These are phyloP conservation scores for Pyrrhia umbra DNA, from an alignment of 2,888 invertebrate genomes.

Conservation along the genomic window DNA sequence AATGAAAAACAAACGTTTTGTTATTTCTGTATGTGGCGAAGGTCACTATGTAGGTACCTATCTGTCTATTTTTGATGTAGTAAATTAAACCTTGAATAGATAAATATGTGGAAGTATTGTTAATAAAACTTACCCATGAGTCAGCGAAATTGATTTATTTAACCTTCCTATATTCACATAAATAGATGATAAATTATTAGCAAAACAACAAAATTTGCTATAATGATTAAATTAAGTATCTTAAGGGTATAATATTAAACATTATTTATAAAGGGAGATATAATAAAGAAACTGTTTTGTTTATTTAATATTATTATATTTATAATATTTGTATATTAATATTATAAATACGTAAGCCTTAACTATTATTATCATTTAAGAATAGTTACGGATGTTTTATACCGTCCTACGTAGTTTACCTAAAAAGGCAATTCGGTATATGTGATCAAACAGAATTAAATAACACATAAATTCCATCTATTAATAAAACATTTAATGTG, in stretches of 20 bases:
- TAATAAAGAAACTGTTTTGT: too few species aligned
- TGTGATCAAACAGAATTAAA: neutral
- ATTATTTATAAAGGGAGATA: too few species aligned
- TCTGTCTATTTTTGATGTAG: slow-evolving; percentile 42
- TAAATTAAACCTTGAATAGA: slow-evolving; percentile 37
- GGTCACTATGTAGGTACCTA: slow-evolving; percentile 35
- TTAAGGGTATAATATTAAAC: too few species aligned
- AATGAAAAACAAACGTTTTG: slow-evolving; percentile 40
- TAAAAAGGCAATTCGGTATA: neutral
- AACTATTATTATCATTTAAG: too few species aligned
- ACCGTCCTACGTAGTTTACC: neutral
- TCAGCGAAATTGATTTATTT: slow-evolving; percentile 12
- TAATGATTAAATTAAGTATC: too few species aligned
- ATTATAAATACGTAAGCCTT: too few species aligned
- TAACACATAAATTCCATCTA: neutral
- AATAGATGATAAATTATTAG: too few species aligned
- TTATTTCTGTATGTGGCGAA: slow-evolving; percentile 30
- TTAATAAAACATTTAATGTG: neutral
- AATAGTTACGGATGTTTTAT: neutral
- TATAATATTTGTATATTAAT: too few species aligned
- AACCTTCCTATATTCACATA: slow-evolving; percentile 9
- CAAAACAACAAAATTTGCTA: too few species aligned
- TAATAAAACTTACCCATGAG: slow-evolving; percentile 12
- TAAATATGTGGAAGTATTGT: slow-evolving; percentile 22
- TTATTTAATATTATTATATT: too few species aligned